Evolutionary conservation across 2,797 vertebrate genomes (phyloP).

Genomic region (Stomatorhinus walkeri): DNA sequence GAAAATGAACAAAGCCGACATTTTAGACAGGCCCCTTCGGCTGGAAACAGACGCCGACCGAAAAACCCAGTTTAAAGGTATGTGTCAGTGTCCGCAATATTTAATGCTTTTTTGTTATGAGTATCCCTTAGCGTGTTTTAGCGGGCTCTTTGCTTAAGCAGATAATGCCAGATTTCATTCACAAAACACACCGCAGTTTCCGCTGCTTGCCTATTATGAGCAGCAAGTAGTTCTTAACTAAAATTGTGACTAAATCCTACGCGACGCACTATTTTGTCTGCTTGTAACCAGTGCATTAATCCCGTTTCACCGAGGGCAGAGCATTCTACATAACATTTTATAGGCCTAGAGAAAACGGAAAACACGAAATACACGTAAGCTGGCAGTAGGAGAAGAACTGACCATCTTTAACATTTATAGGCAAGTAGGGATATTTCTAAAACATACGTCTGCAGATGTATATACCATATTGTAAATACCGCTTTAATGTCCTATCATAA

Average conservation of each 20-base stretch:
- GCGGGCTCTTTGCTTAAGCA: not conserved
- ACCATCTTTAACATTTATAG: not conserved
- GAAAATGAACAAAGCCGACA: not conserved
- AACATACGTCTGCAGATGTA: not conserved
- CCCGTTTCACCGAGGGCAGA: not conserved
- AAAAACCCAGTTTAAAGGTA: not conserved
- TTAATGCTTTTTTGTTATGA: not conserved
- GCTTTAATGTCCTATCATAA: not conserved
- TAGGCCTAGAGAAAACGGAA: not conserved
- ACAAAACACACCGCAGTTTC: not conserved
- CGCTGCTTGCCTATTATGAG: not conserved
- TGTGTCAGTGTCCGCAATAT: not conserved
- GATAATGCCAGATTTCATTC: not conserved
- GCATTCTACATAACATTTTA: not conserved
- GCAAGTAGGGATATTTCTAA: not conserved
- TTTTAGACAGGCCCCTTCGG: not conserved
- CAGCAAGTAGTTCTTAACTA: not conserved
- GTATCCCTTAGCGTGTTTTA: not conserved
- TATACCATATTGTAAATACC: not conserved
- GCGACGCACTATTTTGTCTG: not conserved
- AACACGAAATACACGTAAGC: not conserved
- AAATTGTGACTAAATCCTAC: not conserved
- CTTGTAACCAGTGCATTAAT: not conserved
- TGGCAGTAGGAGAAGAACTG: not conserved
- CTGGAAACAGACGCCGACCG: not conserved